Evolutionary conservation across 1,140 invertebrate genomes (phyloP), one percentile per base, ranked within the genome.

Genomic region (Drosophila pectinifera): DNA sequence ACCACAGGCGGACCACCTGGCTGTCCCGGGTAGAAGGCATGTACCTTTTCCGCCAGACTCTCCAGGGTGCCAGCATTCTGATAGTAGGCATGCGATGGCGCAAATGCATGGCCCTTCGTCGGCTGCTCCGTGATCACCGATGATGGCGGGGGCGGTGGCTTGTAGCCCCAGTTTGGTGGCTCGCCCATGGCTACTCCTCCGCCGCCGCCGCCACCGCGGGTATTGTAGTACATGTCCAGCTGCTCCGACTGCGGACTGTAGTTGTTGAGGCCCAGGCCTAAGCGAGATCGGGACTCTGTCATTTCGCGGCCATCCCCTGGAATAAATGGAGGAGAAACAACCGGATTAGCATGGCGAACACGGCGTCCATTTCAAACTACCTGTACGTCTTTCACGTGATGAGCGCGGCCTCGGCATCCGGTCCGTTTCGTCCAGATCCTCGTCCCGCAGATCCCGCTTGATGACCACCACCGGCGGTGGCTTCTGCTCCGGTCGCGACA

Each of bases 401-500:
- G 92, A 92, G 64, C 91, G 82, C 86, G 92, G 85, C 78, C 92
- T 67, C 90, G 90, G 82, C 80, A 91, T 91, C 26, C 91, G 91
- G 79, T 94, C 94, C 36, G 92, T 90, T 56, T 94, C 94, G 70
- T 95, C 95, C 61, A 92, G 73, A 80, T 97, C 96, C 80, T 98
- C 97, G 76, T 98, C 97, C 39, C 96, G 94, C 74, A 98, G 94
- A 84, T 98, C 97, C 53, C 97, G 95, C 92, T 98, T 98, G 62
- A 98, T 96, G 7, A 99, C 97, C 11, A 98, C 97, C 16, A 98
- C 97, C 26, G 97, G 97, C 41, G 97, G 97, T 20, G 96, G 95
- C 91, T 97, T 97, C 90, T 96, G 96, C 90, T 98, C 97, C 2
- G 95, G 94, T 42, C 95, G 93, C 1, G 91, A 88, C 10, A 92